Evolutionary conservation across 2,113 vertebrate genomes (phyloP), one percentile per base, ranked within the genome.

Genomic region (Lutjanus erythropterus): DNA sequence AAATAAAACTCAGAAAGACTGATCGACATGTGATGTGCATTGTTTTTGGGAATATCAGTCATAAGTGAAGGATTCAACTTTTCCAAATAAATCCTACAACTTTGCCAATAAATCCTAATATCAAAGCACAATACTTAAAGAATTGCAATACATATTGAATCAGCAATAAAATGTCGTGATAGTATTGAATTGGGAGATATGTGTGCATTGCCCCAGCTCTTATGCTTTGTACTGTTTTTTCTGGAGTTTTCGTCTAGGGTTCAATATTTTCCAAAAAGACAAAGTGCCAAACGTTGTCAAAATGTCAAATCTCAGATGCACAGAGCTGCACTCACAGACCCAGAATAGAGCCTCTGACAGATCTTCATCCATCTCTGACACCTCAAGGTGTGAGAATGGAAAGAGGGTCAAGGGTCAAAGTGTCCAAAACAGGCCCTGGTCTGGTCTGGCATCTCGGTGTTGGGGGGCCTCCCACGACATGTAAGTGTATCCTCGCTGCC

Each of bases 321-420:
- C 4, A 49, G 56, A 37, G 15, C 59, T 46, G 29, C 35, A 19
- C 41, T 42, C 31, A 25, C 23, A 27, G 19, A 2, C 78, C 58
- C 29, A 78, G 74, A 86, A 83, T 69, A 83, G 84, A 75, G 15
- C 62, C 39, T 75, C 53, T 81, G 74, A 80, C 77, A 79, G 74
- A 60, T 42, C 68, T 80, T 41, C 69, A 70, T 86, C 74, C 50
- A 46, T 79, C 73, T 80, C 11, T 72, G 85, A 71, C 60, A 72
- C 62, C 37, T 65, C 44, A 82, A 84, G 55, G 82, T 71, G 71
- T 81, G 65, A 52, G 42, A 70, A 78, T 27, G 41, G 9, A 10
- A 23, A 60, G 35, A 81, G 77, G 77, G 70, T 87, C 79, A 80
- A 27, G 27, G 81, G 84, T 84, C 80, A 44, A 65, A 9, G 59